Evolutionary conservation across 2,888 invertebrate genomes (phyloP), one percentile per base, ranked within the genome.

Genomic region (Callyntrura guangdongensis): DNA sequence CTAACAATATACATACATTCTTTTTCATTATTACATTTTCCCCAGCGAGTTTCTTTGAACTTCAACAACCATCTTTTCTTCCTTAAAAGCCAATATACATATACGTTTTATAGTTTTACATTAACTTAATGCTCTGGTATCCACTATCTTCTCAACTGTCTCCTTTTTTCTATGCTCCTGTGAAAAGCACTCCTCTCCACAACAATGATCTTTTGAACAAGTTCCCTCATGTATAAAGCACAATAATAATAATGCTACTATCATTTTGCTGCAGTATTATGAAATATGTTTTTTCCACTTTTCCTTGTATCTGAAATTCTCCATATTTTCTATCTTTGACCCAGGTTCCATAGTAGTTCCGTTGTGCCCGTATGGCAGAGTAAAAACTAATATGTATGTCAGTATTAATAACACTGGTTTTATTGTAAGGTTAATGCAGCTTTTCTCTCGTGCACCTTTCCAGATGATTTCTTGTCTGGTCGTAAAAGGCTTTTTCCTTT

Each of bases 1-100:
- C 45, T 47, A 47, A 4, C 47, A n/a, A 56, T 56, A 17, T 17
- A 17, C 1, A 56, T 56, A 56, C 56, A 14, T 12, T 64, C 9
- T 64, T 9, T 14, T 72, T 36, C 17, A n/a, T 47, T 17, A 72
- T 47, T 47, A 72, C n/a, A 72, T 72, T 69, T 17, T 47, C 72
- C 20, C 14, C 45, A n/a, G 17, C 11, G 20, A 72, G 45, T 47
- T 45, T 47, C 17, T 72, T 72, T 47, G 72, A 47, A 47, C 47
- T 47, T 59, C n/a, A 22, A 67, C 4, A 14, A 14, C 3, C 9
- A 11, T 17, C 45, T 72, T 47, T 1, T 8, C 45, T 72, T 9
- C 17, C 12, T 17, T 47, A 20, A 47, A 36, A 72, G 72, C 47
- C 4, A 9, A 36, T 14, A 45, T 47, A 12, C 9, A 69, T 27